phyloP scores from a whole-genome alignment of 1,140 invertebrate species.

The Olivierus martensii region DNA sequence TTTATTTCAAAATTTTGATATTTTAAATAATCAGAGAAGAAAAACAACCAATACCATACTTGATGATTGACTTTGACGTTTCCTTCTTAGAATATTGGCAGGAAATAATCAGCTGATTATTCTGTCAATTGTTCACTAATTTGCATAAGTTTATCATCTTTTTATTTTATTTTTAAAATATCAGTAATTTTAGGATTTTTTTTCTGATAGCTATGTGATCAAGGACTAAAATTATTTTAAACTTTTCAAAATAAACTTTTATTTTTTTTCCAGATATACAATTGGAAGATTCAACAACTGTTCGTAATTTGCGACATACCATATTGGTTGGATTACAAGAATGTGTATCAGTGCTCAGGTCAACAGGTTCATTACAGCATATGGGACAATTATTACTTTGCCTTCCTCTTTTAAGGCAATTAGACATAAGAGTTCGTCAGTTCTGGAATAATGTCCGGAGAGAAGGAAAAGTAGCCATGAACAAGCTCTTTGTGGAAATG shows the following conservation, averaged over 20 bases:
- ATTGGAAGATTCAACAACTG: slow-evolving; percentile 65
- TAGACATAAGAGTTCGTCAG: slow-evolving; percentile 67
- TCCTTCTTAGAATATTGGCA: too few relatives aligned
- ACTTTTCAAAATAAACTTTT: slow-evolving; percentile 1
- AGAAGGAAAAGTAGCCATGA: slow-evolving; percentile 80
- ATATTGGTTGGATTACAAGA: slow-evolving; percentile 75
- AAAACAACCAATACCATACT: too few relatives aligned
- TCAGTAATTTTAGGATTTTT: too few relatives aligned
- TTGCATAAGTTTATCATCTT: too few relatives aligned
- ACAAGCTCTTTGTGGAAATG: slow-evolving; percentile 96
- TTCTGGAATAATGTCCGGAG: slow-evolving; percentile 82
- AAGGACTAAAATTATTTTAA: too few relatives aligned
- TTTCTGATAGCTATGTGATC: too few relatives aligned
- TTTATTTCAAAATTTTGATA: too few relatives aligned
- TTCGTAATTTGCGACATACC: slow-evolving; percentile 72
- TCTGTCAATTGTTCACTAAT: too few relatives aligned
- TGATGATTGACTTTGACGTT: too few relatives aligned
- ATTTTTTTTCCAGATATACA: slow-evolving; percentile 52
- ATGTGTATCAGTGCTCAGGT: slow-evolving; percentile 59
- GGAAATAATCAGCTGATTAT: too few relatives aligned
- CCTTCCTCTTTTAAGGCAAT: slow-evolving; percentile 73
- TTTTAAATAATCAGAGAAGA: too few relatives aligned
- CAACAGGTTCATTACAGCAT: slow-evolving; percentile 24
- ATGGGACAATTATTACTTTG: slow-evolving; percentile 77
- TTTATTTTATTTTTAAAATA: too few relatives aligned